Base-by-base conservation (phyloP, 37 sponge, comb jelly and placozoan species). In the Oscarella lobularis region DNA sequence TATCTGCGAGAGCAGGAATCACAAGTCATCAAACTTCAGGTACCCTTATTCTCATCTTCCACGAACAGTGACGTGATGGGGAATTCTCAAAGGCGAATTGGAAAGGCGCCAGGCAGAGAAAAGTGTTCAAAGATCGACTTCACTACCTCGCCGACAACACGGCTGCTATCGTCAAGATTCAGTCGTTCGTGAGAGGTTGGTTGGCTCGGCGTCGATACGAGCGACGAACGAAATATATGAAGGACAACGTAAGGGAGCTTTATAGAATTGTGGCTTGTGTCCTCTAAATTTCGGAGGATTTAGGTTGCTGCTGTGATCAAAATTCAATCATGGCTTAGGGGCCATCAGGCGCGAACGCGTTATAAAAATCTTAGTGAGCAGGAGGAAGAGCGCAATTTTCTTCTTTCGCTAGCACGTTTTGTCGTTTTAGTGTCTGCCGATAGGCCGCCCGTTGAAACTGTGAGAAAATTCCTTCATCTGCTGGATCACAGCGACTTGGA, bases 401-500 rank as follows among this genome's bases (percentile, higher is more conserved):
- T 14, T 68, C 31, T 5, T 35, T 14, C 33, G 5, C 4, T 5
- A 68, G 4, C 71, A 30, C 31, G 6, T 14, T 68, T 68, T 5
- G 35, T 68, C 35, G 29, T 68, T 20, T 4, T 35, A 68, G 65
- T 78, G 70, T 4, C 36, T 4, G 79, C 79, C 27, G 2, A 33
- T n/a, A 71, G 83, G 37, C 95, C 95, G n/a, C 87, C 91, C 3
- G 82, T 85, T 2, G 77, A 84, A 3, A 78, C 95, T 35, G 88
- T 97, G 38, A 79, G 87, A 66, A 87, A 86, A 78, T 97, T 93
- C 83, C 80, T 97, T 35, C 80, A 83, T 72, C 89, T 97, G 9
- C 82, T 97, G 83, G 98, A 97, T 39, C 98, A 97, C 80, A 93
- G 94, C 78, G 90, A 92, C 38, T 73, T 90, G 6, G 98, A 97